These are phyloP conservation scores for Drosophila phalerata DNA, from an alignment of 2,888 invertebrate species.

Conservation along the genomic window DNA sequence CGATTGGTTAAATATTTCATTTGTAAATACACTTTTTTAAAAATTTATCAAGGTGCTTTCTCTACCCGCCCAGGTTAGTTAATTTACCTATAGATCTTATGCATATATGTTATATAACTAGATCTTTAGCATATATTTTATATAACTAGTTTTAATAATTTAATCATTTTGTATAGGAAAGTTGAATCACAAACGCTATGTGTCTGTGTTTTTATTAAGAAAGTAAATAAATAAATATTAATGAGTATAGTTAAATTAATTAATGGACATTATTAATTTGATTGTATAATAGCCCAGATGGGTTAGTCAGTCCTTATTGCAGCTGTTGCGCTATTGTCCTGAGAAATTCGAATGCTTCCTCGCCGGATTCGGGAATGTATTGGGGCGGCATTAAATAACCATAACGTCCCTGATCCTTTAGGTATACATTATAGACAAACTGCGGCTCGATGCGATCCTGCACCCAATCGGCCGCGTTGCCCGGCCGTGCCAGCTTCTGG, in stretches of 20 bases:
- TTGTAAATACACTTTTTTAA: too few relatives aligned
- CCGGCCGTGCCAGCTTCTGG: slow-evolving; percentile 79
- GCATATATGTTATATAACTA: not conserved
- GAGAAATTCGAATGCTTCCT: slow-evolving; percentile 82
- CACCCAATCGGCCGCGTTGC: slow-evolving; percentile 84
- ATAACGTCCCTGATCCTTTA: slow-evolving; percentile 84
- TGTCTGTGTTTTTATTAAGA: slow-evolving; percentile 5
- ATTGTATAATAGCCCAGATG: not conserved
- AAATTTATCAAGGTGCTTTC: too few relatives aligned
- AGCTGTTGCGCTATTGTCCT: slow-evolving; percentile 78
- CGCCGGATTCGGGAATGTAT: slow-evolving; percentile 83
- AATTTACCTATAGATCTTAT: not conserved
- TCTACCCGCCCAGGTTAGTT: not conserved
- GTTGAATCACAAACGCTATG: not conserved
- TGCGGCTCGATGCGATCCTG: slow-evolving; percentile 78
- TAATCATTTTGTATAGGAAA: not conserved
- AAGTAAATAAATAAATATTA: slow-evolving; percentile 24
- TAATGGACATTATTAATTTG: slow-evolving; percentile 5
- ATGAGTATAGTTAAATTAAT: slow-evolving; percentile 18
- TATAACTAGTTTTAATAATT: not conserved
- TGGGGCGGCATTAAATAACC: slow-evolving; percentile 83
- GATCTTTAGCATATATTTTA: not conserved
- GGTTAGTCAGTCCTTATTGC: slow-evolving; percentile 16
- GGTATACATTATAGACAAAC: slow-evolving; percentile 81
- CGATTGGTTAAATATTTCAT: too few relatives aligned